Conservation (phyloP, 2,113 vertebrate species). For the Brachirus orientalis region DNA sequence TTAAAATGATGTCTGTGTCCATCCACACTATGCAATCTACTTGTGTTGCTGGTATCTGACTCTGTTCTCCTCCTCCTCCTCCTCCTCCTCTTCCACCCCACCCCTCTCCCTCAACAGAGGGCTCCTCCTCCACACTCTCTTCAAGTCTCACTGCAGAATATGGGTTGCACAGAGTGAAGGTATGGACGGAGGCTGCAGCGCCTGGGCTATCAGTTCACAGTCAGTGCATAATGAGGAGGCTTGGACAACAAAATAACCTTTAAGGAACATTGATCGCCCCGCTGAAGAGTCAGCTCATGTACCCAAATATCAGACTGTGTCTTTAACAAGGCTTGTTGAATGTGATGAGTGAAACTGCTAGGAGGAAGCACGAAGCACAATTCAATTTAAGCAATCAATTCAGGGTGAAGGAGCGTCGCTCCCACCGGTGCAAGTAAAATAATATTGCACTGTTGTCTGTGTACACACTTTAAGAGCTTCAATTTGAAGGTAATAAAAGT, state of each 20-base stretch:
- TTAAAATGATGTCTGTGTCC: conserved; percentile 42
- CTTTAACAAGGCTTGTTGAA: background rate
- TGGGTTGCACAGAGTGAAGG: conserved; percentile 49
- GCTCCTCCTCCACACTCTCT: conserved; percentile 70
- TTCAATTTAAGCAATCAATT: conserved; percentile 10
- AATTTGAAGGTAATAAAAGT: background rate
- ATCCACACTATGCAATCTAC: conserved; percentile 48
- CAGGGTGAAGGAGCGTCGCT: background rate
- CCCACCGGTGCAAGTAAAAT: background rate
- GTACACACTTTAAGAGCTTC: background rate
- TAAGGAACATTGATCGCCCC: background rate
- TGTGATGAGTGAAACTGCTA: background rate
- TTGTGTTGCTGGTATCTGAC: conserved; percentile 47
- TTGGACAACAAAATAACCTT: conserved; percentile 12
- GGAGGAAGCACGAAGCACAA: background rate
- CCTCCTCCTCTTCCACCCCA: conserved; percentile 4
- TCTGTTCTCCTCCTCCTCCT: conserved; percentile 19
- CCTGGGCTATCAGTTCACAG: background rate
- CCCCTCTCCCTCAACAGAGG: background rate
- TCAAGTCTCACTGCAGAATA: conserved; percentile 74
- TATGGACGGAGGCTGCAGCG: conserved; percentile 32
- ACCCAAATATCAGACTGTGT: background rate
- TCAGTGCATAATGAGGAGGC: conserved; percentile 30
- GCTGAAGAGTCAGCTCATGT: no score
- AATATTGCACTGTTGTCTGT: background rate